Evolutionary conservation across 2,113 vertebrate species (phyloP).

Genomic region (Pristiophorus japonicus): DNA sequence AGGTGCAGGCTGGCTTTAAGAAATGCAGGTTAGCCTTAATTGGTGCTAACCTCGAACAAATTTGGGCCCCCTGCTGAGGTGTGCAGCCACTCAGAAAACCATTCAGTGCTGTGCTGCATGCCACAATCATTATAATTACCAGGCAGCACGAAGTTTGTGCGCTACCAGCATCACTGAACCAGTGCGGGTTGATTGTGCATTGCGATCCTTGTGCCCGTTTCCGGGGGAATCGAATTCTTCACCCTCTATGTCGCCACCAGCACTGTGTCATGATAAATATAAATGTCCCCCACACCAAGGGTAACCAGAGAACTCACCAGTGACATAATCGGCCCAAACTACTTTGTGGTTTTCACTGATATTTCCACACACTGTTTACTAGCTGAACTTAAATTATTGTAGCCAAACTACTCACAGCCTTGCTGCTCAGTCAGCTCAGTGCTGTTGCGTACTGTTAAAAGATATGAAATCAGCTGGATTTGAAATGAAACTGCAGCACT

Average conservation of each 20-base stretch:
- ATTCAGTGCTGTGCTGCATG: no score
- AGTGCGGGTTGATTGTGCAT: no score
- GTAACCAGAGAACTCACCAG: background rate
- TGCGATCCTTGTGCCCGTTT: no score
- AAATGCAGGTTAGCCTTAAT: no score
- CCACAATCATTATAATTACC: no score
- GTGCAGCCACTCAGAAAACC: no score
- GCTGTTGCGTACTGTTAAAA: background rate
- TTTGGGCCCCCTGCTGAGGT: no score
- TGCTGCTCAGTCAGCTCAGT: background rate
- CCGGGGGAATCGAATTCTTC: no score
- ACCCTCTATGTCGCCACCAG: background rate
- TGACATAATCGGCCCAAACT: background rate
- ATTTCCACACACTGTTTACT: background rate
- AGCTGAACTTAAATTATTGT: conserved; percentile 1
- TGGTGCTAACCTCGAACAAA: no score
- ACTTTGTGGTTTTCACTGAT: background rate
- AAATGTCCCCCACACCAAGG: background rate
- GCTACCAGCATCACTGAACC: no score
- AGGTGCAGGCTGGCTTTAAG: no score
- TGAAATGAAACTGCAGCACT: background rate
- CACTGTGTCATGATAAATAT: background rate
- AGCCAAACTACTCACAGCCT: background rate
- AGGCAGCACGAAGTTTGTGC: no score
- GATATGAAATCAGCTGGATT: background rate